These are phyloP conservation scores for Phrynocephalus versicolor DNA, from an alignment of 2,113 vertebrate species.

Conservation along the genomic window DNA sequence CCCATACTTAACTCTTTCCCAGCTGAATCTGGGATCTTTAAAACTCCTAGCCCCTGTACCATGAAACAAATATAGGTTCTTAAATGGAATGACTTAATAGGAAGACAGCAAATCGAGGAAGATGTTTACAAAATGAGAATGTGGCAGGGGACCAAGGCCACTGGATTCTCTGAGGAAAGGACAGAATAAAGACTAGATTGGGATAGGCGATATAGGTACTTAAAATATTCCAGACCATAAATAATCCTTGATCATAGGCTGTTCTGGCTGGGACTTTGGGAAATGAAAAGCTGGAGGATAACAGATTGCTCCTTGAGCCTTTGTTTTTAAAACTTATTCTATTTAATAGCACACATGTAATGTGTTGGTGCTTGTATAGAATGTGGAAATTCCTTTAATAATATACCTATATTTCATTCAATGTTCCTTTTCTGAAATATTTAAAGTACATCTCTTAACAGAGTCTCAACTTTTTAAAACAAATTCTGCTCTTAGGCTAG, in stretches of 20 bases:
- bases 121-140: neutral
- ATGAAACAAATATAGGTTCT: neutral
- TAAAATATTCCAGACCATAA: neutral
- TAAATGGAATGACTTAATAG: constrained; percentile 5
- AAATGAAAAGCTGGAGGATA: neutral
- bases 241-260: too few relatives aligned
- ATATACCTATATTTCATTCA: neutral
- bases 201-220: neutral
- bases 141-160: too few relatives aligned
- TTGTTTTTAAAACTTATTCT: neutral
- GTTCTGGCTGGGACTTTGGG: neutral
- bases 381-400: neutral
- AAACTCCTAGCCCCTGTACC: neutral
- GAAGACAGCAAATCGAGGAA: neutral
- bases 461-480: neutral
- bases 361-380: neutral
- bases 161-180: neutral
- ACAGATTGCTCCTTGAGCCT: neutral
- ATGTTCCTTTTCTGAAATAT: too few relatives aligned
- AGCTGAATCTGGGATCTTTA: neutral
- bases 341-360: neutral
- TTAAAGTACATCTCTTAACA: neutral
- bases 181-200: neutral
- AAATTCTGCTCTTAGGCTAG: neutral
- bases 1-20: neutral